Conservation (phyloP, 2,797 vertebrate species). For the Micromesistius poutassou region DNA sequence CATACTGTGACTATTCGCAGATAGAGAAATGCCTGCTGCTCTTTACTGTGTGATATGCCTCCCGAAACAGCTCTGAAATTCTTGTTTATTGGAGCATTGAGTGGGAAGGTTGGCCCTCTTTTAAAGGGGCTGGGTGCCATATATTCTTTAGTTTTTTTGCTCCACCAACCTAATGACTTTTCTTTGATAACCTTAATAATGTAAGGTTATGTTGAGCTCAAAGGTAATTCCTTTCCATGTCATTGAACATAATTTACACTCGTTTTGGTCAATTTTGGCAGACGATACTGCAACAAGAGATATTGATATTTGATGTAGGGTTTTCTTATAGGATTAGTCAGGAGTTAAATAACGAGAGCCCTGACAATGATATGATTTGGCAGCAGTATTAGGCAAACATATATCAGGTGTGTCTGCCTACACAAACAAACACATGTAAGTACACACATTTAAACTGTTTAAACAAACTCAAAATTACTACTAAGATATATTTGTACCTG, state of each 20-base stretch:
- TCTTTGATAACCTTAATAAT: not conserved
- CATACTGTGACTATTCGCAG: slow-evolving; percentile 16
- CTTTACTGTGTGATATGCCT: not conserved
- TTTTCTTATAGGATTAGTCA: not conserved
- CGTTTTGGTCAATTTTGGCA: not conserved
- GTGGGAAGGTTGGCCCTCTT: not conserved
- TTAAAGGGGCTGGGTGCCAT: not conserved
- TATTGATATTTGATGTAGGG: not conserved
- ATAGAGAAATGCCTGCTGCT: slow-evolving; percentile 22
- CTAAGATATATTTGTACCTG: not conserved
- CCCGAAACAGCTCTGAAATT: not conserved
- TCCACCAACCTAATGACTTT: not conserved
- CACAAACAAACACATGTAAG: not conserved
- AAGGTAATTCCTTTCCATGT: not conserved
- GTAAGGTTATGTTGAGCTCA: not conserved
- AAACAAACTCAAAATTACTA: not conserved
- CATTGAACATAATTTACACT: not conserved
- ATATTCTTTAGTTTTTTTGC: not conserved
- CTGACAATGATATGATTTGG: not conserved
- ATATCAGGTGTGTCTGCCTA: not conserved
- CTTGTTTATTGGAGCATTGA: not conserved
- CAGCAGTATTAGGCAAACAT: not conserved
- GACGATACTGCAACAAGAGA: not conserved
- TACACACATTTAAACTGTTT: not conserved
- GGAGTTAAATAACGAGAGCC: not conserved